These are phyloP conservation scores for Sciurus niger DNA, from an alignment of 2,113 vertebrate species.

Conservation along the genomic window DNA sequence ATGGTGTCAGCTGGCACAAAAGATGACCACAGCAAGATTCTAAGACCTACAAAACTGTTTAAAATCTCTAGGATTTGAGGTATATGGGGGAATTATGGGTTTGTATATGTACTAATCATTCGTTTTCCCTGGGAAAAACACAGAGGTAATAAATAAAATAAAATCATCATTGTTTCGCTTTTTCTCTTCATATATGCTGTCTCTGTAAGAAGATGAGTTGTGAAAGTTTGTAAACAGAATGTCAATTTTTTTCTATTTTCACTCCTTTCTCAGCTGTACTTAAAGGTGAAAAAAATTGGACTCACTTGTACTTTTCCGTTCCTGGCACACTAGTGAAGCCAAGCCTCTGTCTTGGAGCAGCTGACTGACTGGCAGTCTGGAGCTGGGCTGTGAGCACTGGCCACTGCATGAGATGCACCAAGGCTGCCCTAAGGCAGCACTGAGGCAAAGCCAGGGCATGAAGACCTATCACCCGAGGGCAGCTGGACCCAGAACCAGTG, in stretches of 20 bases:
- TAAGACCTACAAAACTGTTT: not conserved
- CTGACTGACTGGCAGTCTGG: no score
- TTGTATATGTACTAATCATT: not conserved
- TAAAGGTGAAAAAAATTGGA: not conserved
- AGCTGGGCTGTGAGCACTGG: no score
- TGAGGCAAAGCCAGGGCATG: no score
- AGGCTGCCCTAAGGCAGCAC: no score
- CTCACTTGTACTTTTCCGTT: not conserved
- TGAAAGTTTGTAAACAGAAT: not conserved
- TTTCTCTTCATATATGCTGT: not conserved
- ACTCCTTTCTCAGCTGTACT: not conserved
- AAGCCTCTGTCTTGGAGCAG: no score
- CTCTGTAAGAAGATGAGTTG: conserved; percentile 4
- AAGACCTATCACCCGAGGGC: no score
- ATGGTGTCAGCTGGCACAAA: not conserved
- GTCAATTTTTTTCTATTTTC: not conserved
- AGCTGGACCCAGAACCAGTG: no score
- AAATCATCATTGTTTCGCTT: not conserved
- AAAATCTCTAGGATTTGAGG: not conserved
- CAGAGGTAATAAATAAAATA: not conserved
- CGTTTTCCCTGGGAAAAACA: not conserved
- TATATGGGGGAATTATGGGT: not conserved
- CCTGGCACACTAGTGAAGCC: not conserved
- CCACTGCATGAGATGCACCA: no score
- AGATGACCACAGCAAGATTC: not conserved